Evolutionary conservation across 2,113 vertebrate genomes (phyloP), one percentile per base, ranked within the genome.

Genomic region (Pelmatolapia mariae): DNA sequence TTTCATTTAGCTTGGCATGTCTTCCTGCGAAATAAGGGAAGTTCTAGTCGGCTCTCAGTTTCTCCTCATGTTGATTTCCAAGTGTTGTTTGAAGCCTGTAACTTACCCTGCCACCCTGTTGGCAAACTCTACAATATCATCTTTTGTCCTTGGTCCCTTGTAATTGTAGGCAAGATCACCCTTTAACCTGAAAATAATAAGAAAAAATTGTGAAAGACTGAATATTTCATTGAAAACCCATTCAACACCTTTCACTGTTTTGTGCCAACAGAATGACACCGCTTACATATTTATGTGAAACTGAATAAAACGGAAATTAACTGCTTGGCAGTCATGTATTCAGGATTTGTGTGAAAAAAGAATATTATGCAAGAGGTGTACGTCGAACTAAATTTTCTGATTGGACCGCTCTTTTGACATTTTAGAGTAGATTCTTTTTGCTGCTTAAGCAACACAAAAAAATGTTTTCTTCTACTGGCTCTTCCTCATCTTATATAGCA

Each of bases 81-180:
- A 78, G 26, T 78, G 73, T 78, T 84, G 57, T 59, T 31, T 73
- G 1, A 9, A 26, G 71, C 6, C 16, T 40, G 52, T 11, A 38
- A 92, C 98, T 98, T 92, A 99, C 98, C 99, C 99, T 33, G 98
- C 97, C 50, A 99, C 98, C 95, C 99, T 97, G 95, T 98, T 99
- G 91, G 99, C 97, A 96, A 99, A 99, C 89, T 99, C 98, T 84
- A 99, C 96, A 76, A 99, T 99, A 91, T 99, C 98, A 88, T 99
- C 98, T 96, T 98, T 99, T 89, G 98, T 99, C 91, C 98, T 96
- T 13, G 98, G 98, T 86, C 99, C 99, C 94, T 98, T 98, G 85
- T 99, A 99, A 93, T 98, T 99, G 89, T 99, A 99, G 6, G 98
- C 98, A 22, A 99, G 96, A 53, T 99, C 98, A 5, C 97, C 98